Percentiles rank a stretch among this genome's conserved stretches.
Evolutionary conservation across 2,888 invertebrate species (phyloP).

Genomic region (Spisula solida): DNA sequence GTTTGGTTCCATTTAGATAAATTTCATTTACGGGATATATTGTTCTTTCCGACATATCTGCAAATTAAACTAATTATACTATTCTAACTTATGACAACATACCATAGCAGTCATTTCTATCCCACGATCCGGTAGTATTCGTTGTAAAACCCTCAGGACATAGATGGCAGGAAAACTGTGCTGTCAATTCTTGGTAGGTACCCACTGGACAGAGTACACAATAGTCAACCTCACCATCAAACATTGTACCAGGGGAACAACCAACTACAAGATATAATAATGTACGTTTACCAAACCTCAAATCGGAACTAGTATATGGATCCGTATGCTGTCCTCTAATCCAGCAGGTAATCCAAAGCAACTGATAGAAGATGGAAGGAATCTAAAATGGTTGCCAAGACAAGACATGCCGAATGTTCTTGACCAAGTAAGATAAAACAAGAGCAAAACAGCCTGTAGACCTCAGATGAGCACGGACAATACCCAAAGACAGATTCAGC

Average conservation of each 20-base stretch:
- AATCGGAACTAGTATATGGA: too few relatives aligned
- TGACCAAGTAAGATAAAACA: too few relatives aligned
- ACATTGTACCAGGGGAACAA: conserved; percentile 25
- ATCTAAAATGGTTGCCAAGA: too few relatives aligned
- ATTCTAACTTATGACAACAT: neutral
- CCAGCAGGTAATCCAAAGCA: too few relatives aligned
- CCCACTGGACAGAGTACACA: conserved; percentile 15
- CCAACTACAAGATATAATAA: neutral
- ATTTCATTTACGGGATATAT: neutral
- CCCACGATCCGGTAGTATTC: conserved; percentile 3
- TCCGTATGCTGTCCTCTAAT: too few relatives aligned
- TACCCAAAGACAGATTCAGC: too few relatives aligned
- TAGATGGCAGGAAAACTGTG: neutral
- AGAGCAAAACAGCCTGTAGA: too few relatives aligned
- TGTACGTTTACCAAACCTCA: neutral
- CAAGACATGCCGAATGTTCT: too few relatives aligned
- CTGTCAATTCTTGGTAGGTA: conserved; percentile 1
- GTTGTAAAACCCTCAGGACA: neutral
- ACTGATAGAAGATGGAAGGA: too few relatives aligned
- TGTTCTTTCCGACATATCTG: neutral
- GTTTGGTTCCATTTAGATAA: too few relatives aligned
- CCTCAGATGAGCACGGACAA: too few relatives aligned
- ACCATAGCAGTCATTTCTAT: conserved; percentile 8
- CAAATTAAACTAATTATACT: neutral
- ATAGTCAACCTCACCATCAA: neutral